phyloP scores from a whole-genome alignment of 2,888 invertebrate species.

The Scaptomyza polygonia region DNA sequence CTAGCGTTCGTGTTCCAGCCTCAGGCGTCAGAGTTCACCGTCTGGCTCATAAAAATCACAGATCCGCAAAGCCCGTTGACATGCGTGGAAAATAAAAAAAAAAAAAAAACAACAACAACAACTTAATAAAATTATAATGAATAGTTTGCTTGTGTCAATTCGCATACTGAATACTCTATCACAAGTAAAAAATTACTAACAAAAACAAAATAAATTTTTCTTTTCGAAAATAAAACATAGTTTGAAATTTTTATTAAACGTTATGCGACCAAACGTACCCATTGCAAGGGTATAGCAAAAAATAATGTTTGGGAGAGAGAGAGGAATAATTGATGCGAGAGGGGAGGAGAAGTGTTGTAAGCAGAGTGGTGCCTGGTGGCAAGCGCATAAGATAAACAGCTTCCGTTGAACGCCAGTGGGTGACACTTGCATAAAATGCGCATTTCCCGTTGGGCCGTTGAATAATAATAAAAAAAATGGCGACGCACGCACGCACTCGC shows the following conservation, averaged over 20 bases:
- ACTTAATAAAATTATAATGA: neutral
- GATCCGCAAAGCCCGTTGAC: slow-evolving; percentile 55
- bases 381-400: slow-evolving; percentile 61
- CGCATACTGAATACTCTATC: slow-evolving; percentile 4
- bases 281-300: neutral
- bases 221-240: too few species aligned
- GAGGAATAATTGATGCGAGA: neutral
- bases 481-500: slow-evolving; percentile 27
- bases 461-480: slow-evolving; percentile 51
- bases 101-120: neutral
- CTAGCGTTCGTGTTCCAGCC: slow-evolving; percentile 1
- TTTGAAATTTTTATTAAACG: too few species aligned
- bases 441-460: slow-evolving; percentile 54
- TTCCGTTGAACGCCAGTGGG: slow-evolving; percentile 54
- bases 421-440: slow-evolving; percentile 65
- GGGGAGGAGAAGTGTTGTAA: neutral
- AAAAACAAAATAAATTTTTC: neutral
- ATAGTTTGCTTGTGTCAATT: neutral
- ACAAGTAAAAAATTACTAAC: neutral
- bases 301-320: neutral
- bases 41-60: slow-evolving; percentile 51
- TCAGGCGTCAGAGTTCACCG: slow-evolving; percentile 21
- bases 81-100: slow-evolving; percentile 17
- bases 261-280: neutral
- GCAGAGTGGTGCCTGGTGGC: slow-evolving; percentile 2